Percentiles rank a stretch among this genome's conserved stretches.
phyloP scores from a whole-genome alignment of 1,140 invertebrate genomes.

The Pseudobourletiella spinata region DNA sequence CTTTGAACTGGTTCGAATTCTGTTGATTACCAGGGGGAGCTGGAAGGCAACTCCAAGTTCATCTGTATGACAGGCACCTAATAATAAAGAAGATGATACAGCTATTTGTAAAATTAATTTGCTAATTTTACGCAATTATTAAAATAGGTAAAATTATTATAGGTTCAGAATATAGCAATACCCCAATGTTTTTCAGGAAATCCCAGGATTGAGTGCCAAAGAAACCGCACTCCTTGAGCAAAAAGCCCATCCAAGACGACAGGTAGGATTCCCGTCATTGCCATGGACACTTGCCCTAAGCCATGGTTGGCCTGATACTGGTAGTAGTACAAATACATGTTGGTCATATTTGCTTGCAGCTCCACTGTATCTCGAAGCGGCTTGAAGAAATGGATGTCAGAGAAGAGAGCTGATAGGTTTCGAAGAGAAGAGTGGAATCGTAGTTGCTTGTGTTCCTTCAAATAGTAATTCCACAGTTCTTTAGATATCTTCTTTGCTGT shows the following conservation, averaged over 20 bases:
- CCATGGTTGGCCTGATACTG: constrained; percentile 10
- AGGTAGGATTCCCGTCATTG: constrained; percentile 5
- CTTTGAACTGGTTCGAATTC: too few relatives aligned
- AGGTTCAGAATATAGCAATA: not conserved
- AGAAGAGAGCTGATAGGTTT: constrained; percentile 7
- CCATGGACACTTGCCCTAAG: constrained; percentile 8
- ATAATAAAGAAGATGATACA: too few relatives aligned
- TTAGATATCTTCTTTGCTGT: not conserved
- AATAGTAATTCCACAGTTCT: not conserved
- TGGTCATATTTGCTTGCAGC: not conserved
- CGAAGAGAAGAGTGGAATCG: not conserved
- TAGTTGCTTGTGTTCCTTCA: not conserved
- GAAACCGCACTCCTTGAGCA: not conserved
- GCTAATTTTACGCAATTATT: too few relatives aligned
- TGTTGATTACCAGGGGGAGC: too few relatives aligned
- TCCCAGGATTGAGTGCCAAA: not conserved
- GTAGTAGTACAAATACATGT: constrained; percentile 14
- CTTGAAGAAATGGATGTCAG: constrained; percentile 11
- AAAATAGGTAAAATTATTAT: not conserved
- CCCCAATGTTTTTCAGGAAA: not conserved
- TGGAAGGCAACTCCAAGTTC: too few relatives aligned
- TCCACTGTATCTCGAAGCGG: not conserved
- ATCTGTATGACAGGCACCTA: too few relatives aligned
- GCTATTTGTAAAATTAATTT: too few relatives aligned
- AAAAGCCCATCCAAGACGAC: constrained; percentile 11